Evolutionary conservation across 2,113 vertebrate genomes (phyloP).

Genomic region (Calidris pugnax): DNA sequence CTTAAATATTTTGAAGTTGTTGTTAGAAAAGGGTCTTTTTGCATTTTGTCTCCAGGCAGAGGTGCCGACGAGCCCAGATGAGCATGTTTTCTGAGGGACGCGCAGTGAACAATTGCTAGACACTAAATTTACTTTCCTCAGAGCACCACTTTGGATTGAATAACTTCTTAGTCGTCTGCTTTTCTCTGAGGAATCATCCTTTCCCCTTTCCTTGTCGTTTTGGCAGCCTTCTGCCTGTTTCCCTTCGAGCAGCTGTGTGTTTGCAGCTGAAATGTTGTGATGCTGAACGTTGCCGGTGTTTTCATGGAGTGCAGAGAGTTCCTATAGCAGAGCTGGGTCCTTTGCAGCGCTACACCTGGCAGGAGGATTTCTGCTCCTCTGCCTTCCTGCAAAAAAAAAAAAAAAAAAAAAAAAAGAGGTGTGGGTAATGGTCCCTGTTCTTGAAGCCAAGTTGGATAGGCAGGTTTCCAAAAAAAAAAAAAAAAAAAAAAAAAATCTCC

Average conservation of each 20-base stretch:
- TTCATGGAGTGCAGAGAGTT: rapidly evolving
- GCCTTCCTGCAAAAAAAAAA: background rate
- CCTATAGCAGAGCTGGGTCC: background rate
- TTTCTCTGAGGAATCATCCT: background rate
- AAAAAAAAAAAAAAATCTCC: background rate
- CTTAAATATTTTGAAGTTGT: background rate
- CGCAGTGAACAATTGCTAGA: rapidly evolving
- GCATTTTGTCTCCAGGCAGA: constrained; percentile 5
- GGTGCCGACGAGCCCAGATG: background rate
- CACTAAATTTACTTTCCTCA: background rate
- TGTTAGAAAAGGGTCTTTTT: background rate
- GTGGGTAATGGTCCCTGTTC: too few species aligned
- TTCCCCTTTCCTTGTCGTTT: background rate
- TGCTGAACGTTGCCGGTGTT: background rate
- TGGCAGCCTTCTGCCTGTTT: background rate
- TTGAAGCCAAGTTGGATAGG: too few species aligned
- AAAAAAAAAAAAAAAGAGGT: too few species aligned
- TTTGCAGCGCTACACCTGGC: background rate
- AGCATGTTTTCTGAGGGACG: background rate
- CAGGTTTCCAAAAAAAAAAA: too few species aligned
- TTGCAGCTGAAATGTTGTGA: background rate
- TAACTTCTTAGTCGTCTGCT: background rate
- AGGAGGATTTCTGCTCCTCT: background rate
- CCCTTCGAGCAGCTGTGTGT: background rate
- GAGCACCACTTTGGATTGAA: background rate